Conservation (phyloP, 2,888 invertebrate genomes). For the Mesorhabditis spiculigera region DNA sequence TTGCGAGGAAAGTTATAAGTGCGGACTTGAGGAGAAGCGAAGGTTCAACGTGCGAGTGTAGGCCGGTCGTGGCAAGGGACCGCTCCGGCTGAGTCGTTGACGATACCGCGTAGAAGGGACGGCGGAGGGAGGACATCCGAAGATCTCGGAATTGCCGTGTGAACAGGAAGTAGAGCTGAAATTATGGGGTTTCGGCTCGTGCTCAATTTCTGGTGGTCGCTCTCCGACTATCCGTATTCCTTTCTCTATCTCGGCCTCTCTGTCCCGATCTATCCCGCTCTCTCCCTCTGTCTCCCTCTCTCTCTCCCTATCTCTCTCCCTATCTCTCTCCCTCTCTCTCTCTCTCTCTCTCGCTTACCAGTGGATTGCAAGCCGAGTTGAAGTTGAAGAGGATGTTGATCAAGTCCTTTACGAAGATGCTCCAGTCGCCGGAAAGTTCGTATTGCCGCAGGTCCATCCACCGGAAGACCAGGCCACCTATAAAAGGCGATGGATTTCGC, state of each 20-base stretch:
- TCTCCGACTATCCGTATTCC: no score
- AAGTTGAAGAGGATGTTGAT: conserved; percentile 56
- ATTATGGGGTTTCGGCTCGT: no score
- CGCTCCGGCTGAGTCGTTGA: background rate
- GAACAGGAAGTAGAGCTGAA: conserved; percentile 55
- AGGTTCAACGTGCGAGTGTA: conserved; percentile 1
- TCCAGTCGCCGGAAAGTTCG: conserved; percentile 30
- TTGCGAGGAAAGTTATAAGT: background rate
- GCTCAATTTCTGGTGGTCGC: no score
- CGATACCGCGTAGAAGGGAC: conserved; percentile 1
- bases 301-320: no score
- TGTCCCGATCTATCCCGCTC: no score
- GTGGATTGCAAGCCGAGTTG: conserved; percentile 54
- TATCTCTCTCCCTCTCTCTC: background rate
- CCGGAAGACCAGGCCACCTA: conserved; percentile 50
- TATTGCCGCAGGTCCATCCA: conserved; percentile 45
- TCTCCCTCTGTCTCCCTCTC: no score
- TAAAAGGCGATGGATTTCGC: background rate
- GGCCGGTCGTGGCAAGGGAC: background rate
- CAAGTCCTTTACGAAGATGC: conserved; percentile 50
- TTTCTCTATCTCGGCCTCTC: no score
- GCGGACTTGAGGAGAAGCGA: background rate
- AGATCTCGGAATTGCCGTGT: conserved; percentile 56
- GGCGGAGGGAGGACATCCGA: conserved; percentile 23
- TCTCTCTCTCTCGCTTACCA: conserved; percentile 30